Percentiles rank a stretch among this genome's conserved stretches.
These are phyloP conservation scores for Teleopsis dalmanni DNA, from an alignment of 1,140 invertebrate genomes.

Conservation along the genomic window DNA sequence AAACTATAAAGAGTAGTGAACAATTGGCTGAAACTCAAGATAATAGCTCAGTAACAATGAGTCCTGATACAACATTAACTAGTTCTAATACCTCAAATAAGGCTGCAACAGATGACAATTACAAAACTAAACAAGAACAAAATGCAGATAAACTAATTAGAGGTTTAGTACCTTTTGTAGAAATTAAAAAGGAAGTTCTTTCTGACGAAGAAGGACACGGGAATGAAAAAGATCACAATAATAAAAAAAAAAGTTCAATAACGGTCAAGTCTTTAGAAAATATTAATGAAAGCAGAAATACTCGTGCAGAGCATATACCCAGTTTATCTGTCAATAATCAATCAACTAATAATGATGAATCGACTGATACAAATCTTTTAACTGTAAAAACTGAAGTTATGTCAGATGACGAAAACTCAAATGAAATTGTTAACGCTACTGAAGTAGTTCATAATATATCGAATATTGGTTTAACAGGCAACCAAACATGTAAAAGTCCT, in stretches of 20 bases:
- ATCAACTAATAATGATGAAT: not conserved
- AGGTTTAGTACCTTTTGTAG: conserved; percentile 14
- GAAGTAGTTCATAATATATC: not conserved
- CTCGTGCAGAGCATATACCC: not conserved
- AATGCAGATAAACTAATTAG: conserved; percentile 20
- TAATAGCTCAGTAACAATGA: too few relatives aligned
- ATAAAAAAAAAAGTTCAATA: not conserved
- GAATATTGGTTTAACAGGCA: not conserved
- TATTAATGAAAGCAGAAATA: not conserved
- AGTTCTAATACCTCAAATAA: too few relatives aligned
- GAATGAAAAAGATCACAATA: not conserved
- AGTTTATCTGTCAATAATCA: too few relatives aligned
- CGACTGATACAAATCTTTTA: not conserved
- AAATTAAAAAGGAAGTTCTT: conserved; percentile 26
- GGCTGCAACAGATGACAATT: too few relatives aligned
- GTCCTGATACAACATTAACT: too few relatives aligned
- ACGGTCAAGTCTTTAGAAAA: not conserved
- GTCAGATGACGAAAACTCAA: conserved; percentile 10
- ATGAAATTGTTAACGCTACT: not conserved
- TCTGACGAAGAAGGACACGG: conserved; percentile 14
- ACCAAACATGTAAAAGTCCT: too few relatives aligned
- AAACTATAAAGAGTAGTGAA: too few relatives aligned
- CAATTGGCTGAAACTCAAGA: too few relatives aligned
- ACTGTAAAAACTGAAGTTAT: conserved; percentile 12
- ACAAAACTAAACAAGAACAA: conserved; percentile 6